phyloP scores from a whole-genome alignment of 2,113 vertebrate genomes.

The Marmota flaviventris region DNA sequence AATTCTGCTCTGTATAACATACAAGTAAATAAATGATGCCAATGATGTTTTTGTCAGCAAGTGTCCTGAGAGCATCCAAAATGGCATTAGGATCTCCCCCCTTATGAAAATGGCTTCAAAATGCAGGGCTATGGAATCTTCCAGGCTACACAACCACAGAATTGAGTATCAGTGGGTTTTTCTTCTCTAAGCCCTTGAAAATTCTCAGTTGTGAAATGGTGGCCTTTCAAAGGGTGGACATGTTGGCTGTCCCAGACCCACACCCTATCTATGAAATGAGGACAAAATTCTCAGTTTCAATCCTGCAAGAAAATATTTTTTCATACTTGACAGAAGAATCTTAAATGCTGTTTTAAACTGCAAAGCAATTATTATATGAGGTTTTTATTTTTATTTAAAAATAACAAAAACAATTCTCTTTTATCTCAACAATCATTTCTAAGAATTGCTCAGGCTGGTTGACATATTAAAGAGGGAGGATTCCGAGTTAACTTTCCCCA shows the following conservation, averaged over 20 bases:
- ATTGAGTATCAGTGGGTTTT: not conserved
- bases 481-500: not conserved
- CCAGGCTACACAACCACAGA: not conserved
- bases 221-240: not conserved
- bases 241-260: not conserved
- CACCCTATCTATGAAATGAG: not conserved
- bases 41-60: not conserved
- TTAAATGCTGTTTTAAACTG: not conserved
- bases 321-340: not conserved
- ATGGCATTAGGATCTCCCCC: not conserved
- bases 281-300: not conserved
- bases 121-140: not conserved
- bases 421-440: conserved; percentile 38
- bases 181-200: not conserved
- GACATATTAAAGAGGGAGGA: not conserved
- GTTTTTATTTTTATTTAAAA: not conserved
- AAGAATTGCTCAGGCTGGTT: not conserved
- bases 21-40: not conserved
- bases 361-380: not conserved
- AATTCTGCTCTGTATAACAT: not conserved
- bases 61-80: not conserved
- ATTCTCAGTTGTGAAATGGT: not conserved
- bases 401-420: not conserved
- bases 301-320: not conserved
- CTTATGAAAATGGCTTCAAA: not conserved